These are phyloP conservation scores for Sylvicola cinctus DNA, from an alignment of 2,888 invertebrate species.

Conservation along the genomic window DNA sequence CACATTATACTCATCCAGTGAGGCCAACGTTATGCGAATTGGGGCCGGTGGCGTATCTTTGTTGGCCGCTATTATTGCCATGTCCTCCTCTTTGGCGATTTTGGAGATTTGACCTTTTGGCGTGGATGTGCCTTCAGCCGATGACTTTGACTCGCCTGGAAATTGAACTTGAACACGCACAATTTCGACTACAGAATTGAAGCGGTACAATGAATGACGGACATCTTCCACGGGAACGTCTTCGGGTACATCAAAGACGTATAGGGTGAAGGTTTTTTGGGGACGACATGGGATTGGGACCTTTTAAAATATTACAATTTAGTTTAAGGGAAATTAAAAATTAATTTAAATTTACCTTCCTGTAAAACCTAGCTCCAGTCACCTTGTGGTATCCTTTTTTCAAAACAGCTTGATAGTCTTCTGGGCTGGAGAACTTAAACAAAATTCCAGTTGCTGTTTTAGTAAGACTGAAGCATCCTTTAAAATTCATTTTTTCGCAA, in stretches of 20 bases:
- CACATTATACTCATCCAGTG: conserved; percentile 53
- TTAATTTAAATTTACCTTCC: conserved; percentile 39
- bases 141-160: conserved; percentile 12
- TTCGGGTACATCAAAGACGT: conserved; percentile 64
- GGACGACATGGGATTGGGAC: conserved; percentile 69
- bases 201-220: conserved; percentile 59
- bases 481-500: conserved; percentile 76
- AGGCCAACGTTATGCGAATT: conserved; percentile 52
- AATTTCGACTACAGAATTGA: conserved; percentile 60
- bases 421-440: conserved; percentile 72
- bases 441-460: conserved; percentile 76
- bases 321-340: too few relatives aligned
- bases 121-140: conserved; percentile 1
- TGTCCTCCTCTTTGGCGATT: conserved; percentile 28
- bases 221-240: conserved; percentile 73
- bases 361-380: conserved; percentile 65
- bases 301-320: conserved; percentile 21
- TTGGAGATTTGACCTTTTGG: conserved; percentile 26
- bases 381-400: conserved; percentile 76
- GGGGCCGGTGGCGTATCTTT: conserved; percentile 41
- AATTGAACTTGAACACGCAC: conserved; percentile 36
- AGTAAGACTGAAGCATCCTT: conserved; percentile 66
- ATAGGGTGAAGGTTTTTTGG: conserved; percentile 68
- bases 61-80: conserved; percentile 30
- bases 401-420: conserved; percentile 69